Percentiles rank a stretch among this genome's conserved stretches.
These are phyloP conservation scores for Bufo gargarizans DNA, from an alignment of 2,113 vertebrate species.

Conservation along the genomic window DNA sequence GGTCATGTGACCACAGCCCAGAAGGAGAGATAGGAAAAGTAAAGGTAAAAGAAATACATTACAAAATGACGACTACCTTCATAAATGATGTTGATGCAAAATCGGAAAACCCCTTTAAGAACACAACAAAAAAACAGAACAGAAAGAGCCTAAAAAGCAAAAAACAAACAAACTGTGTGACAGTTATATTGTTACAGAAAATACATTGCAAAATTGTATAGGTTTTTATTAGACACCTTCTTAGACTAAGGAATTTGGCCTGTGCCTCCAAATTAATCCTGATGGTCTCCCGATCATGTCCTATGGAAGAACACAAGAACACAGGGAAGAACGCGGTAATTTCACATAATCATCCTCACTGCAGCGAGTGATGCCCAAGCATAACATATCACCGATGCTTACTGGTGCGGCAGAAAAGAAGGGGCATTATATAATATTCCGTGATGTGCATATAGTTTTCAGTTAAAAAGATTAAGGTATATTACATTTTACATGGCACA, in stretches of 20 bases:
- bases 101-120: too few relatives aligned
- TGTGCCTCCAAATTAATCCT: background rate
- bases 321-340: background rate
- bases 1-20: too few relatives aligned
- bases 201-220: background rate
- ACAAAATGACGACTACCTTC: too few relatives aligned
- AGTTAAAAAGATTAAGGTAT: background rate
- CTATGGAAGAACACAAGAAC: background rate
- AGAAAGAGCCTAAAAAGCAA: too few relatives aligned
- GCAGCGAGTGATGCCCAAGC: background rate
- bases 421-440: background rate
- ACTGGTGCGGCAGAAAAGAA: background rate
- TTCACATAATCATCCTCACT: background rate
- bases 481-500: constrained; percentile 2
- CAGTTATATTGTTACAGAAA: background rate
- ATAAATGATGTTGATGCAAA: too few relatives aligned
- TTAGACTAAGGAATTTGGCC: background rate
- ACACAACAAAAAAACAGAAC: too few relatives aligned
- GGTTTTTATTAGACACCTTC: background rate
- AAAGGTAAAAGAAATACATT: too few relatives aligned
- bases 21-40: too few relatives aligned
- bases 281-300: background rate
- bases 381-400: background rate
- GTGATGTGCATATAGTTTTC: background rate
- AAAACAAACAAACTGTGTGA: background rate